Evolutionary conservation across 2,797 vertebrate species (phyloP), one percentile per base, ranked within the genome.

Genomic region (Sebastes itinus): DNA sequence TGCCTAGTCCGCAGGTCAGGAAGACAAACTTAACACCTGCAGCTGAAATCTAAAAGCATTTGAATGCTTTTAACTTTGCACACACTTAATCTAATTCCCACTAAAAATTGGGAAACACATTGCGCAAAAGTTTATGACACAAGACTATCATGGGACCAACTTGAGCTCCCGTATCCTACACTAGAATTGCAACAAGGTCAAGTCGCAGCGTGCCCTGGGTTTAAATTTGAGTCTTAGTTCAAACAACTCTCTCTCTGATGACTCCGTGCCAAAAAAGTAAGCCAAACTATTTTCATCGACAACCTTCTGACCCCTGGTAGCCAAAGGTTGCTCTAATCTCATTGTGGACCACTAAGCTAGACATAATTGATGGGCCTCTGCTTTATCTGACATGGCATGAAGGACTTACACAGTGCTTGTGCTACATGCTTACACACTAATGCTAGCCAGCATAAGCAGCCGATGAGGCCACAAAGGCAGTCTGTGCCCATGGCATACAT

Each of bases 271-370:
- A 83, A 84, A 89, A 87, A 78, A 80, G 78, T 83, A 86, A 88
- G 82, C 68, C 73, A 73, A 88, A 90, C 85, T 91, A 92, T 90
- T 91, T 92, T 83, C 80, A 89, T 90, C 86, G 35, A 28, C 71
- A 73, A 78, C 82, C 77, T 83, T 68, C 14, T 89, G 77, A 73
- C 81, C 89, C 13, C 55, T 61, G 75, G 77, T 77, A 62, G 78
- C 42, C 55, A 84, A 87, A 88, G 87, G 78, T 88, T 68, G 63
- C 71, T 75, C 85, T 92, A 93, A 94, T 94, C 93, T 90, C 82
- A 82, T 91, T 93, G 89, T 84, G 67, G 63, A 72, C 49, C 81
- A 73, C 84, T 93, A 92, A 94, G 87, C 89, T 87, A 79, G 55
- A 83, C 78, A 82, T 89, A 88, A 87, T 85, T 91, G 85, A 91